These are phyloP conservation scores for Ormyrus labotus DNA, from an alignment of 2,888 invertebrate genomes.

Conservation along the genomic window DNA sequence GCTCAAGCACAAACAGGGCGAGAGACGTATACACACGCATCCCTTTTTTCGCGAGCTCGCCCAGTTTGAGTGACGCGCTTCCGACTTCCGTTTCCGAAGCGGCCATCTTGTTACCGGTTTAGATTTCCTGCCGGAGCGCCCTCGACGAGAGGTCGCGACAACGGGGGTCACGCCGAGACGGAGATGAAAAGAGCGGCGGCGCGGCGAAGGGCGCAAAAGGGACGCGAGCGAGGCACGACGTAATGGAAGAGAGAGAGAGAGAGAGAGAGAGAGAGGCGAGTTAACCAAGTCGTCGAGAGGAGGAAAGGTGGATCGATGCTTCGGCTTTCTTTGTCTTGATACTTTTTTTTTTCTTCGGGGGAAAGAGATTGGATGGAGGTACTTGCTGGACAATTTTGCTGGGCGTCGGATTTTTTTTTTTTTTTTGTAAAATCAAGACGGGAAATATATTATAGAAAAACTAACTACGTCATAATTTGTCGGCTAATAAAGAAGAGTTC, in stretches of 20 bases:
- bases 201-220: not conserved
- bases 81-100: slow-evolving; percentile 74
- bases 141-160: not conserved
- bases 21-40: not conserved
- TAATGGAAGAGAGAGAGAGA: not conserved
- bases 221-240: no score
- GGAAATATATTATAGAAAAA: no score
- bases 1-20: not conserved
- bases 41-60: slow-evolving; percentile 58
- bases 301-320: not conserved
- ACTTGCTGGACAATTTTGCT: no score
- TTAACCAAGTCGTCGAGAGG: no score
- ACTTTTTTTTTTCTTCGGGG: no score
- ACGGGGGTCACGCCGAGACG: not conserved
- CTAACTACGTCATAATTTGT: no score
- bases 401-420: no score
- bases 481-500: no score
- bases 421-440: no score
- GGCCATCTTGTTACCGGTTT: slow-evolving; percentile 75
- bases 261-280: not conserved
- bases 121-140: slow-evolving; percentile 66
- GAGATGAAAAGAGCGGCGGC: not conserved
- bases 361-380: no score
- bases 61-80: slow-evolving; percentile 75
- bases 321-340: not conserved